A percentile compares a stretch with the other conserved stretches of the same genome.
Evolutionary conservation across 2,797 vertebrate genomes (phyloP).

Genomic region (Arnoldichthys spilopterus): DNA sequence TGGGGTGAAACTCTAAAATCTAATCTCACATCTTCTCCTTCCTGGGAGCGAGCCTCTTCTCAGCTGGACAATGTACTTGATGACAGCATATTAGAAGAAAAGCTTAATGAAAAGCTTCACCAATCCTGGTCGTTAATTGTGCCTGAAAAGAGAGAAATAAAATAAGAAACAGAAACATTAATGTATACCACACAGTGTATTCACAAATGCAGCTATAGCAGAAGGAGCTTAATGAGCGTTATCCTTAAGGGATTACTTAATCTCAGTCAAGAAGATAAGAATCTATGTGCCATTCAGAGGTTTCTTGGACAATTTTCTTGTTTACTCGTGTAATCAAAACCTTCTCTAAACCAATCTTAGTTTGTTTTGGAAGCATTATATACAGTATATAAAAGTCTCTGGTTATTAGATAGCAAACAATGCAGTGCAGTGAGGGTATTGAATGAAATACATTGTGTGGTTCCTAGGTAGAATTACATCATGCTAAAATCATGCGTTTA

Average conservation of each 20-base stretch:
- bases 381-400: background rate
- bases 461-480: background rate
- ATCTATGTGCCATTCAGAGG: conserved; percentile 7
- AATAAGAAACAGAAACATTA: conserved; percentile 25
- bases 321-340: background rate
- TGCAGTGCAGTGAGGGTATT: background rate
- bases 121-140: conserved; percentile 25
- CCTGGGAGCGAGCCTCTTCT: conserved; percentile 17
- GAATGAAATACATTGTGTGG: background rate
- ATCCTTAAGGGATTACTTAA: conserved; percentile 22
- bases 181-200: background rate
- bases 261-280: conserved; percentile 7
- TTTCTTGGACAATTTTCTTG: background rate
- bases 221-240: conserved; percentile 4
- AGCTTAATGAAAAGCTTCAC: conserved; percentile 21
- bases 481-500: background rate
- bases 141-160: conserved; percentile 29
- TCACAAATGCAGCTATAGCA: background rate
- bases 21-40: conserved; percentile 65
- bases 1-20: conserved; percentile 52
- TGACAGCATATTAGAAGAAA: conserved; percentile 35
- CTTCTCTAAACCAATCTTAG: background rate
- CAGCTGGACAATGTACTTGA: conserved; percentile 36
- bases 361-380: background rate
- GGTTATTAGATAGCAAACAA: conserved; percentile 1